phyloP scores from a whole-genome alignment of 2,113 vertebrate genomes.

The Forbesichthys agassizii region DNA sequence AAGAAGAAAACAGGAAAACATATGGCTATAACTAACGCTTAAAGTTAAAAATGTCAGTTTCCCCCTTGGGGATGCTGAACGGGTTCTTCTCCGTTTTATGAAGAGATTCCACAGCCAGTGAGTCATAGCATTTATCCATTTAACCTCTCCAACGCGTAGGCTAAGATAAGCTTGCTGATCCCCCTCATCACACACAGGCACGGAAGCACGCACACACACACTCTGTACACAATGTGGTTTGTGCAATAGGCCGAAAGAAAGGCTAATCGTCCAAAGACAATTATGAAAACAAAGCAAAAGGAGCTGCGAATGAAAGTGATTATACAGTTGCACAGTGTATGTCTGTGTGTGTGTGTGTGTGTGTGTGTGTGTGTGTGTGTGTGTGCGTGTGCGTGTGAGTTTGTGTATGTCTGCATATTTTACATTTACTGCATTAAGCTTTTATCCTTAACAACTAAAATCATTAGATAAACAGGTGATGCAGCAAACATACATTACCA shows the following conservation, averaged over 20 bases:
- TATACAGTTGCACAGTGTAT: not conserved
- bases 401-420: not conserved
- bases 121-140: constrained; percentile 48
- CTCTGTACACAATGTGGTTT: not conserved
- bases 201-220: not conserved
- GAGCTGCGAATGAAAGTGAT: not conserved
- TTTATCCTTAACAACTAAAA: too few relatives aligned
- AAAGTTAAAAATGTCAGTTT: constrained; percentile 10
- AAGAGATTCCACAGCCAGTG: constrained; percentile 45
- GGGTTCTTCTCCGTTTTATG: constrained; percentile 38
- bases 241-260: constrained; percentile 4
- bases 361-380: not conserved
- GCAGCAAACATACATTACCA: too few relatives aligned
- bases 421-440: too few relatives aligned
- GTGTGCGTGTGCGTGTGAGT: not conserved
- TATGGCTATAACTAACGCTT: not conserved
- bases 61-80: constrained; percentile 8
- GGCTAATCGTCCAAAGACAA: not conserved
- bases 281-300: constrained; percentile 1
- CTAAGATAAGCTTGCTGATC: not conserved
- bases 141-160: constrained; percentile 16
- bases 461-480: too few relatives aligned
- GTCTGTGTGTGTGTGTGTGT: not conserved
- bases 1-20: not conserved
- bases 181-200: not conserved